A percentile compares a stretch with the other conserved stretches of the same genome.
Conservation (phyloP, 2,113 vertebrate genomes). For the Caranx melampygus region DNA sequence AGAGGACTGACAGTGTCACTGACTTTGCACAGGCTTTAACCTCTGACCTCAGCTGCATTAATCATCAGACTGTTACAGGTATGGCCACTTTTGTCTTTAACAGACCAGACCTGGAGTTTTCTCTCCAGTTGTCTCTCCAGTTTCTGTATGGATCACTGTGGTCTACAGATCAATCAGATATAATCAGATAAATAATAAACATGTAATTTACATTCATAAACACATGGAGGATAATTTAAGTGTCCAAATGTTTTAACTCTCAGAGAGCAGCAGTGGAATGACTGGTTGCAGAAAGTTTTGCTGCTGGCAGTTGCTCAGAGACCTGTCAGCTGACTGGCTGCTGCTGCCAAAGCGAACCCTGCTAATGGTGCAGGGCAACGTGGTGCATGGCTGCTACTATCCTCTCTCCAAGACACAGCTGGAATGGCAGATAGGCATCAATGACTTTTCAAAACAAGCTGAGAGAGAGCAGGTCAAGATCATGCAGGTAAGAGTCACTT, state of each 20-base stretch:
- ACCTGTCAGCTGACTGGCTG: conserved; percentile 2
- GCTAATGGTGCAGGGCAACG: conserved; percentile 70
- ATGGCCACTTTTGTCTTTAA: too few relatives aligned
- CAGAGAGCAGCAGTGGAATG: conserved; percentile 15
- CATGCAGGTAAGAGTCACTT: conserved; percentile 73
- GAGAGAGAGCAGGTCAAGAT: conserved; percentile 64
- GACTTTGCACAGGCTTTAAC: conserved; percentile 13
- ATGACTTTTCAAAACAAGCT: conserved; percentile 58
- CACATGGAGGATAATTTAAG: background rate
- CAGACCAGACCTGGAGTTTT: background rate
- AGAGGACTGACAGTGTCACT: conserved; percentile 34
- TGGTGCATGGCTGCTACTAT: conserved; percentile 72
- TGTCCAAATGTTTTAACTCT: background rate
- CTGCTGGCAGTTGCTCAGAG: conserved; percentile 1
- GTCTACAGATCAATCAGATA: background rate
- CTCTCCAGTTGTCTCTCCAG: background rate
- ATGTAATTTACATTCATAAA: background rate
- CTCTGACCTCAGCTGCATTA: background rate
- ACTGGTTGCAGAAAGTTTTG: conserved; percentile 2
- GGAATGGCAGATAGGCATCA: conserved; percentile 78
- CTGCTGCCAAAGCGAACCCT: conserved; percentile 16
- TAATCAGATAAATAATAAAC: background rate
- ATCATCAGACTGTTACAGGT: conserved; percentile 30
- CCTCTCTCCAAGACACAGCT: conserved; percentile 74
- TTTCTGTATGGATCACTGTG: background rate